Percentiles rank a stretch among this genome's conserved stretches.
Conservation (phyloP, 2,797 vertebrate species). For the Brachymystax lenok region DNA sequence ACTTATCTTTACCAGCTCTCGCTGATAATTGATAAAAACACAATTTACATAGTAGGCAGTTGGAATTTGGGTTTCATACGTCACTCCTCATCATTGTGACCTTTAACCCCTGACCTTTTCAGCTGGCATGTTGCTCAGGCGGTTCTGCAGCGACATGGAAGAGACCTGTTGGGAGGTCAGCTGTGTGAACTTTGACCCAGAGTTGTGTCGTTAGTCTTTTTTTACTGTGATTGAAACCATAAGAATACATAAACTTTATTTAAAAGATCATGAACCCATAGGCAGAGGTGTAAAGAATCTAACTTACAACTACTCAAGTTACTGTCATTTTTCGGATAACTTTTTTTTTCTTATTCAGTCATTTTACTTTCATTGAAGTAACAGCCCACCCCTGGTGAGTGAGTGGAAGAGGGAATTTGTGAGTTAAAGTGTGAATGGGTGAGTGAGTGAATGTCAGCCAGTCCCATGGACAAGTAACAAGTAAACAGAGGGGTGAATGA, state of each 20-base stretch:
- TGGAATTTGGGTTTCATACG: slow-evolving; percentile 56
- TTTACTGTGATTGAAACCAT: too few species aligned
- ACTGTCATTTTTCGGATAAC: too few species aligned
- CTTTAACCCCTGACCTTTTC: slow-evolving; percentile 42
- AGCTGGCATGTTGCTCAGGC: slow-evolving; percentile 36
- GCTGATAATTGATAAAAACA: slow-evolving; percentile 12
- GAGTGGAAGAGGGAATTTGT: not conserved
- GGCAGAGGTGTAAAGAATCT: too few species aligned
- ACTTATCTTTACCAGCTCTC: slow-evolving; percentile 19
- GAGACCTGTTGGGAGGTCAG: slow-evolving; percentile 4
- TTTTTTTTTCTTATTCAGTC: too few species aligned
- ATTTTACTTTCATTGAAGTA: too few species aligned
- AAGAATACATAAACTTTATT: not conserved
- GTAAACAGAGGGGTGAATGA: too few species aligned
- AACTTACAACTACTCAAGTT: too few species aligned
- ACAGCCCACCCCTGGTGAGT: too few species aligned
- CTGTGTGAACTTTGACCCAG: slow-evolving; percentile 26
- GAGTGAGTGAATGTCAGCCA: too few species aligned
- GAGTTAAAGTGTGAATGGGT: not conserved
- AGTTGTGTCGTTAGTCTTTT: slow-evolving; percentile 17
- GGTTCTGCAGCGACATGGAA: slow-evolving; percentile 22
- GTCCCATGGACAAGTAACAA: too few species aligned
- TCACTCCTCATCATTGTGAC: slow-evolving; percentile 36
- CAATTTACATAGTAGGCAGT: slow-evolving; percentile 27
- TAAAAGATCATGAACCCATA: not conserved